Evolutionary conservation across 2,888 invertebrate species (phyloP).

Genomic region (Bembecia ichneumoniformis): DNA sequence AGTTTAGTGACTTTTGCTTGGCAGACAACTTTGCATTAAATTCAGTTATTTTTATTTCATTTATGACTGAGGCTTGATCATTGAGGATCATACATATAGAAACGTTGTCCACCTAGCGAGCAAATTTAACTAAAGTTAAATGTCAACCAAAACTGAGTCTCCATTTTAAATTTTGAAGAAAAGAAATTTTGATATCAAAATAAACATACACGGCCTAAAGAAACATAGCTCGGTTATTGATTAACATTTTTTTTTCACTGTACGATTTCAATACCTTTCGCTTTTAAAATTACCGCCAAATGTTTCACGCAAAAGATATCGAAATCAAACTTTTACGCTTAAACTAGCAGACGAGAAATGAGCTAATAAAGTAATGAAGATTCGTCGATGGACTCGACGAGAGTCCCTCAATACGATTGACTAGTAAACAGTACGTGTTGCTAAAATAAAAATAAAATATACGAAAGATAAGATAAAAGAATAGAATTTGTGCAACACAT

Average conservation of each 20-base stretch:
- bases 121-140: constrained; percentile 36
- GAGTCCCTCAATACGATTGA: constrained; percentile 51
- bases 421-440: constrained; percentile 36
- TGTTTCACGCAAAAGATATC: constrained; percentile 24
- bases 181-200: constrained; percentile 8
- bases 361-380: constrained; percentile 40
- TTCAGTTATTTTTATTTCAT: background rate
- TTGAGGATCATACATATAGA: background rate
- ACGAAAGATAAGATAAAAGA: constrained; percentile 4
- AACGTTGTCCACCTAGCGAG: constrained; percentile 28
- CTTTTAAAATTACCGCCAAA: constrained; percentile 6
- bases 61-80: no score
- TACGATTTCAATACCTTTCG: constrained; percentile 34
- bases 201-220: background rate
- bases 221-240: constrained; percentile 21
- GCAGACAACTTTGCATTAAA: constrained; percentile 4
- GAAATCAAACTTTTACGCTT: constrained; percentile 29
- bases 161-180: constrained; percentile 8
- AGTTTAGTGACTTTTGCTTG: background rate
- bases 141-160: constrained; percentile 37
- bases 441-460: constrained; percentile 5
- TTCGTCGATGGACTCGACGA: constrained; percentile 34
- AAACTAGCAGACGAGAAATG: constrained; percentile 31
- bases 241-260: constrained; percentile 26
- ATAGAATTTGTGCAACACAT: constrained; percentile 22